Evolutionary conservation across 2,888 invertebrate species (phyloP).

Genomic region (Gerris lacustris): DNA sequence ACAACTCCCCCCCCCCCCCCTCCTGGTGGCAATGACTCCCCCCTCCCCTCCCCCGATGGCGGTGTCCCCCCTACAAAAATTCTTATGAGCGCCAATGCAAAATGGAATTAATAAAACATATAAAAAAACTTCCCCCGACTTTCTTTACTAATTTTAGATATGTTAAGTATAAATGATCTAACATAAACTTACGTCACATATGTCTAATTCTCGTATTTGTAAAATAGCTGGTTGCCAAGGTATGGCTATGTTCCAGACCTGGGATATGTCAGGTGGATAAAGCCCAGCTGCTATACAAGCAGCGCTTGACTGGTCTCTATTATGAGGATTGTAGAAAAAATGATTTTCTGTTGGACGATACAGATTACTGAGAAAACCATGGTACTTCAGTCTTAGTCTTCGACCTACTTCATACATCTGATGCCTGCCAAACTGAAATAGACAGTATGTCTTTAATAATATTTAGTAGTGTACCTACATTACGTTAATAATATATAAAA

Average conservation of each 20-base stretch:
- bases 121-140: too few relatives aligned
- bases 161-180: too few relatives aligned
- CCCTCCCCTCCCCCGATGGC: too few relatives aligned
- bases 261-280: not conserved
- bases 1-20: too few relatives aligned
- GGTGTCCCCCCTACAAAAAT: too few relatives aligned
- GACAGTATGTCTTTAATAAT: not conserved
- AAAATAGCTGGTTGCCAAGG: slow-evolving; percentile 1
- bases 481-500: too few relatives aligned
- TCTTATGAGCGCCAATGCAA: too few relatives aligned
- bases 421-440: not conserved
- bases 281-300: not conserved
- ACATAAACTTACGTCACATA: not conserved
- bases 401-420: not conserved
- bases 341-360: not conserved
- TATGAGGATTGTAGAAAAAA: not conserved
- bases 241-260: not conserved
- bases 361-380: not conserved
- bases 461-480: too few relatives aligned
- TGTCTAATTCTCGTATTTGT: not conserved
- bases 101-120: too few relatives aligned
- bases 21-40: too few relatives aligned
- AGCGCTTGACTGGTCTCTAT: not conserved
- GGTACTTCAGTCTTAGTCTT: not conserved
- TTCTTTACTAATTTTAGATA: too few relatives aligned